Evolutionary conservation across 2,888 invertebrate species (phyloP), one percentile per base, ranked within the genome.

Genomic region (Acleris emargana): DNA sequence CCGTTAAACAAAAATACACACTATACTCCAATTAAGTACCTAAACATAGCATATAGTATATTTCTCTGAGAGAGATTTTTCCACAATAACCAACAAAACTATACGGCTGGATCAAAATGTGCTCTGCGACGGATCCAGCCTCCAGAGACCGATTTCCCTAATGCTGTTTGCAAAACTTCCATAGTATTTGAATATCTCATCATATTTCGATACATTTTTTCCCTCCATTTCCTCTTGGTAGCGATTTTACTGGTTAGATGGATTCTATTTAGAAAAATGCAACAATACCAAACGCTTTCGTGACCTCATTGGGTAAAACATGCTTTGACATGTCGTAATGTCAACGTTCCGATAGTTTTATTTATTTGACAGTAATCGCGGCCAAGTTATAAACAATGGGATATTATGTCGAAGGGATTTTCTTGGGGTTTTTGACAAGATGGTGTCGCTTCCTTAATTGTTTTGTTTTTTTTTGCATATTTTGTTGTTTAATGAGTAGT

Each of bases 131-230:
- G 62, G 67, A 68, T 69, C 68, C 58, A 69, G 69, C 73, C 81
- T 71, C 75, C 17, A 22, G 80, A 74, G 84, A 75, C 74, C 78
- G 80, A 83, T 87, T 85, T 86, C 79, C 84, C 81, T 86, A 86
- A 88, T 83, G 82, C 76, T 80, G 81, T 81, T 82, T 81, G 71
- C 73, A 71, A 75, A 85, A 84, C 78, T 87, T 83, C 76, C 79
- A 79, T 82, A 80, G 79, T 76, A 85, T 87, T 85, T 84, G 84
- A 86, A 86, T 87, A 84, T 83, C 81, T 83, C 81, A 80, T 83
- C 79, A 81, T 81, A 82, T 81, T 82, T 80, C 72, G 77, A 77
- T 82, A 68, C 25, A 47, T 80, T 80, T 82, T 79, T 80, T 75
- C 68, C 60, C 71, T 75, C 74, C 69, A 77, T 78, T 79, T 79